A percentile compares a stretch with the other conserved stretches of the same genome.
Evolutionary conservation across 1,140 invertebrate species (phyloP).

Genomic region (Micrasema minimum): DNA sequence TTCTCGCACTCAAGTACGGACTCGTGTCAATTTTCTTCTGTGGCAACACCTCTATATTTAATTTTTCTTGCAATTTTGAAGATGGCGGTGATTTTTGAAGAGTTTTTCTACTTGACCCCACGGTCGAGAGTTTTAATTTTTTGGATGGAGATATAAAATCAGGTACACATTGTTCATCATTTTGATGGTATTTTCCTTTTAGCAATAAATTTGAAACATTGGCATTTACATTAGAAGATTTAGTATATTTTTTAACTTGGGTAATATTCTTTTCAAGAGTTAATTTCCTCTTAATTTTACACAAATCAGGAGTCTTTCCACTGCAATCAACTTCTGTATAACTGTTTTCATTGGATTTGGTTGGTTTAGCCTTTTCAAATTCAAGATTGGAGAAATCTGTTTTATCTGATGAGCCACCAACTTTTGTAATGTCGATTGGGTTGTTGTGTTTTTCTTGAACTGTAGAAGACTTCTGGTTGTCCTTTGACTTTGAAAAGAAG

Average conservation of each 20-base stretch:
- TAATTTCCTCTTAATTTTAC: too few species aligned
- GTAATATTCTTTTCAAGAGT: too few species aligned
- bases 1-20: neutral
- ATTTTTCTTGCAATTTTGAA: neutral
- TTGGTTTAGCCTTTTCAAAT: too few species aligned
- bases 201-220: conserved; percentile 22
- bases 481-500: conserved; percentile 42
- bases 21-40: neutral
- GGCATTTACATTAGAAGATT: neutral
- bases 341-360: too few species aligned
- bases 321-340: too few species aligned
- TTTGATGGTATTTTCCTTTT: conserved; percentile 39
- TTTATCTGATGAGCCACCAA: too few species aligned
- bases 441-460: neutral
- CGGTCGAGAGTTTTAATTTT: conserved; percentile 25
- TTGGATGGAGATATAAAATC: conserved; percentile 5
- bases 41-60: neutral
- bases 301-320: too few species aligned
- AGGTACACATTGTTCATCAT: conserved; percentile 27
- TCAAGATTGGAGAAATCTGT: too few species aligned
- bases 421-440: too few species aligned
- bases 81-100: neutral
- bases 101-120: neutral
- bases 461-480: conserved; percentile 21
- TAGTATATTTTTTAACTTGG: too few species aligned